These are phyloP conservation scores for Chrysina gloriosa DNA, from an alignment of 2,888 invertebrate species.

Conservation along the genomic window DNA sequence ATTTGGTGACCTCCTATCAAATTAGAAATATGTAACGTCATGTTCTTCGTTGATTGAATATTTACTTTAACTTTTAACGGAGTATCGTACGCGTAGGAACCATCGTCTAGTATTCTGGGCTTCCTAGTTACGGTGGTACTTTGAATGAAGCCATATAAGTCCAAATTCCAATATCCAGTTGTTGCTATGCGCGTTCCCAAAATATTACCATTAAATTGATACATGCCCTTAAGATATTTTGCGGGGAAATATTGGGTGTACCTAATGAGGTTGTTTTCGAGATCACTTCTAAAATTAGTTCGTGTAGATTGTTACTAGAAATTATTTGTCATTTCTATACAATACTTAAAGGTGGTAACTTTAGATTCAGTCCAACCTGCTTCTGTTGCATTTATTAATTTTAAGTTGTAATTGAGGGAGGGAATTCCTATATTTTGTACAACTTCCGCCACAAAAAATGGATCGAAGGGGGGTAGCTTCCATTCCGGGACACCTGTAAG, in stretches of 20 bases:
- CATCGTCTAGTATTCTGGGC: conserved; percentile 62
- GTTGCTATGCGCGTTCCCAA: conserved; percentile 73
- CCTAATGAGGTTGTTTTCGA: conserved; percentile 73
- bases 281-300: conserved; percentile 71
- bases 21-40: conserved; percentile 82
- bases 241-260: conserved; percentile 88
- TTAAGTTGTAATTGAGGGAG: conserved; percentile 76
- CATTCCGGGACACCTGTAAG: conserved; percentile 77
- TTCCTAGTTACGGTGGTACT: conserved; percentile 73
- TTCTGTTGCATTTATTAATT: conserved; percentile 78
- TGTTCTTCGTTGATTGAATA: conserved; percentile 79
- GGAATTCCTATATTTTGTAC: conserved; percentile 72
- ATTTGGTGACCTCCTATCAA: conserved; percentile 75
- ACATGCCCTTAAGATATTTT: conserved; percentile 77
- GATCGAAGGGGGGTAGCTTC: conserved; percentile 81
- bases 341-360: conserved; percentile 79
- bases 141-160: conserved; percentile 75
- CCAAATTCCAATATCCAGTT: conserved; percentile 80
- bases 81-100: conserved; percentile 52
- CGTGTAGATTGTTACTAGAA: background rate
- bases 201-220: conserved; percentile 73
- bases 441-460: conserved; percentile 78
- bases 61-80: conserved; percentile 75
- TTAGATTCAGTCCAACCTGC: conserved; percentile 81
- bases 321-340: background rate